Percentiles rank a stretch among this genome's conserved stretches.
Evolutionary conservation across 1,140 invertebrate species (phyloP).

Genomic region (Cylas formicarius): DNA sequence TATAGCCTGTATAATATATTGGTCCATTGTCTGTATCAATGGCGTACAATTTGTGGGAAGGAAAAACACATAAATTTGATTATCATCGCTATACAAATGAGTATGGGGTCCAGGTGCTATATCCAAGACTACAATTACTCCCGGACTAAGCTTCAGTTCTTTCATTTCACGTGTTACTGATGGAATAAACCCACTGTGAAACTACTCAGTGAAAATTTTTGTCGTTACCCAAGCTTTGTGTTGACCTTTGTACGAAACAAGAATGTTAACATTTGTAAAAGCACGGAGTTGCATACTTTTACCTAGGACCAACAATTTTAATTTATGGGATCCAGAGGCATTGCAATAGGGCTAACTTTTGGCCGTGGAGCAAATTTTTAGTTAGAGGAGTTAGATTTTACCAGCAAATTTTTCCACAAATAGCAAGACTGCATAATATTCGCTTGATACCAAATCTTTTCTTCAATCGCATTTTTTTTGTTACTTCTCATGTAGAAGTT

Average conservation of each 20-base stretch:
- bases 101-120: slow-evolving; percentile 28
- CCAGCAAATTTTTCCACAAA: slow-evolving; percentile 12
- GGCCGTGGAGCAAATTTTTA: neutral
- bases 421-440: slow-evolving; percentile 25
- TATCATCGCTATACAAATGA: neutral
- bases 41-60: neutral
- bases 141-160: slow-evolving; percentile 9
- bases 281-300: slow-evolving; percentile 33
- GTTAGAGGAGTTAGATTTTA: slow-evolving; percentile 1
- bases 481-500: no score
- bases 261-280: slow-evolving; percentile 22
- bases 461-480: no score
- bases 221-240: slow-evolving; percentile 11
- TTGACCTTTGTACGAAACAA: slow-evolving; percentile 35
- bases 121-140: slow-evolving; percentile 29
- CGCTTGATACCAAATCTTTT: slow-evolving; percentile 35
- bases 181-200: slow-evolving; percentile 15
- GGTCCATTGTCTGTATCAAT: neutral
- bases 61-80: neutral
- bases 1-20: no score
- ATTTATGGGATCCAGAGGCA: slow-evolving; percentile 35
- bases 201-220: slow-evolving; percentile 18
- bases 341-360: slow-evolving; percentile 36
- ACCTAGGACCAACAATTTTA: slow-evolving; percentile 32
- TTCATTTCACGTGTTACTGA: slow-evolving; percentile 6